Conservation (phyloP, 2,797 vertebrate species). For the Acanthurus tractus region DNA sequence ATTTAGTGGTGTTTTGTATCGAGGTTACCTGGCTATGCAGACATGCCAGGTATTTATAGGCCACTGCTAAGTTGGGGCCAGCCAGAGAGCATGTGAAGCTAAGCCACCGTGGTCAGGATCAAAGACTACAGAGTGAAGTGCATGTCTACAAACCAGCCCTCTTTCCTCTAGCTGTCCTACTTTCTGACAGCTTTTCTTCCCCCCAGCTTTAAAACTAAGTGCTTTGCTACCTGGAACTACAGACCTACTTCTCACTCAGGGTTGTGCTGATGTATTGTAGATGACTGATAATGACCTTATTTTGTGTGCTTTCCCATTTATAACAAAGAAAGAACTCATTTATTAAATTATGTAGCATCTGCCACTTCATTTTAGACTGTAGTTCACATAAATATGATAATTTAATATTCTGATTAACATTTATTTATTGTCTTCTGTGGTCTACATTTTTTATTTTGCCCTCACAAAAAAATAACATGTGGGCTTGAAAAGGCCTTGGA, state of each 20-base stretch:
- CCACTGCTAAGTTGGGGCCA: conserved; percentile 45
- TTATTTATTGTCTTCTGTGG: no score
- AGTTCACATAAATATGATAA: no score
- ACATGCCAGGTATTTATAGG: conserved; percentile 56
- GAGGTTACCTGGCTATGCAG: conserved; percentile 55
- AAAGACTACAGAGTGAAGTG: conserved; percentile 59
- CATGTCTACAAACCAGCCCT: conserved; percentile 52
- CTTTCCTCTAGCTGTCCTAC: conserved; percentile 67
- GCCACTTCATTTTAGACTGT: not conserved
- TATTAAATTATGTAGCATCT: not conserved
- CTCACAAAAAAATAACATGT: no score
- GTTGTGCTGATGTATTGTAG: conserved; percentile 30
- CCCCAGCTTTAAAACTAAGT: conserved; percentile 14
- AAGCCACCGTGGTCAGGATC: conserved; percentile 67
- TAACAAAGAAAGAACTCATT: not conserved
- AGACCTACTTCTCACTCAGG: conserved; percentile 24
- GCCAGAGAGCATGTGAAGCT: conserved; percentile 44
- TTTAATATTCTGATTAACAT: no score
- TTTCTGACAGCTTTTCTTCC: conserved; percentile 55
- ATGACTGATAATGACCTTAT: not conserved
- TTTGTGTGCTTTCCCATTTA: not conserved
- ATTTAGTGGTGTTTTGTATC: conserved; percentile 18
- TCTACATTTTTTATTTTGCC: no score
- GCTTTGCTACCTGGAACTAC: conserved; percentile 30
- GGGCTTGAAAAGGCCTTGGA: no score